A percentile compares a stretch with the other conserved stretches of the same genome.
Conservation (phyloP, 2,888 invertebrate genomes). For the Ochlodes sylvanus region DNA sequence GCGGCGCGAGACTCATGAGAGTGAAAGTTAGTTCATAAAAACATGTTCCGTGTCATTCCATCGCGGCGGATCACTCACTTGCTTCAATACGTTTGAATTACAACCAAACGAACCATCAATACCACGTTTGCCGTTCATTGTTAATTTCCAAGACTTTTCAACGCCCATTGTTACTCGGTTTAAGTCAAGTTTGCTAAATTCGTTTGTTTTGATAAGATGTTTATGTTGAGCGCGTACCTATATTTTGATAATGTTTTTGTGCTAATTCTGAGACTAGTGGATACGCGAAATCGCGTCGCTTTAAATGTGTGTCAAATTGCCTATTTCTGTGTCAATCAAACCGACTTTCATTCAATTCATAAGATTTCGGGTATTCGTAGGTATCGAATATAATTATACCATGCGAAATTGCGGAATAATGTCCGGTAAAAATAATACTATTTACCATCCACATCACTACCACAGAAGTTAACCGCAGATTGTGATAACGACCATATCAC, state of each 20-base stretch:
- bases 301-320: neutral
- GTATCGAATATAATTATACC: too few species aligned
- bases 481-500: neutral
- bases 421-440: neutral
- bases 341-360: neutral
- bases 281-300: neutral
- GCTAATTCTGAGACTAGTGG: neutral
- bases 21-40: conserved; percentile 28
- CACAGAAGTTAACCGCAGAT: neutral
- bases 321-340: neutral
- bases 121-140: conserved; percentile 9
- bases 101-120: conserved; percentile 14
- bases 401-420: too few species aligned
- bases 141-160: conserved; percentile 24
- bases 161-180: conserved; percentile 22
- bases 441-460: neutral
- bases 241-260: neutral
- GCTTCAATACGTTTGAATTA: conserved; percentile 9
- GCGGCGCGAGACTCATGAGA: neutral
- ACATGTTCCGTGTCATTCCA: conserved; percentile 14
- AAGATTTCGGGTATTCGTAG: neutral
- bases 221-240: too few species aligned
- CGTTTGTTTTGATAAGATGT: too few species aligned
- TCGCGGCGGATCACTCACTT: neutral
- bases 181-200: too few species aligned